These are phyloP conservation scores for Phorcus lineatus DNA, from an alignment of 2,888 invertebrate genomes.

Conservation along the genomic window DNA sequence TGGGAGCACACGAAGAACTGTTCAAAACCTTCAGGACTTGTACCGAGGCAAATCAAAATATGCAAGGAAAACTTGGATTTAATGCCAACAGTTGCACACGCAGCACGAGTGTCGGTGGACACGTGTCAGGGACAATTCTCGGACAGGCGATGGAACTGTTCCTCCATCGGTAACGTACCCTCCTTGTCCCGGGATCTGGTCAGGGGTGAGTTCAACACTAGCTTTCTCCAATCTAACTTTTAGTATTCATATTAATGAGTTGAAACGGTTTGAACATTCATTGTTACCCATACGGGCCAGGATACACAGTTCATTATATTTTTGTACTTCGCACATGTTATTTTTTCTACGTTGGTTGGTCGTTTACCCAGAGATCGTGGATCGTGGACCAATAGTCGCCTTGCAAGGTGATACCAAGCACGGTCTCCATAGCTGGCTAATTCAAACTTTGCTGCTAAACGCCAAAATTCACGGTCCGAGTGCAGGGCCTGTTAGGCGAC, in stretches of 20 bases:
- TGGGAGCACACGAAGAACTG: conserved; percentile 71
- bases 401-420: too few species aligned
- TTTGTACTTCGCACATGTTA: too few species aligned
- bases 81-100: conserved; percentile 86
- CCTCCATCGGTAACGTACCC: conserved; percentile 84
- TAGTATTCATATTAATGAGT: background rate
- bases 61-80: conserved; percentile 70
- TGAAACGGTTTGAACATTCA: too few species aligned
- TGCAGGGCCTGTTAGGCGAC: too few species aligned
- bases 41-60: conserved; percentile 62
- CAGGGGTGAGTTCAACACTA: conserved; percentile 80
- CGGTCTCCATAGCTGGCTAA: too few species aligned
- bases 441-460: too few species aligned
- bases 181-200: conserved; percentile 85
- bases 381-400: too few species aligned
- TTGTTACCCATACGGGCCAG: too few species aligned
- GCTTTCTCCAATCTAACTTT: background rate
- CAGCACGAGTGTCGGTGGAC: conserved; percentile 82
- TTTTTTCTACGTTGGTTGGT: too few species aligned
- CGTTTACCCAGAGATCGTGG: too few species aligned
- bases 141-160: conserved; percentile 89
- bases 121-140: conserved; percentile 83
- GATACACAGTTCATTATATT: too few species aligned
- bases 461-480: too few species aligned
- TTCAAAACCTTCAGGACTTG: conserved; percentile 61